Evolutionary conservation across 2,888 invertebrate species (phyloP), one percentile per base, ranked within the genome.

Genomic region (Aradus depressus): DNA sequence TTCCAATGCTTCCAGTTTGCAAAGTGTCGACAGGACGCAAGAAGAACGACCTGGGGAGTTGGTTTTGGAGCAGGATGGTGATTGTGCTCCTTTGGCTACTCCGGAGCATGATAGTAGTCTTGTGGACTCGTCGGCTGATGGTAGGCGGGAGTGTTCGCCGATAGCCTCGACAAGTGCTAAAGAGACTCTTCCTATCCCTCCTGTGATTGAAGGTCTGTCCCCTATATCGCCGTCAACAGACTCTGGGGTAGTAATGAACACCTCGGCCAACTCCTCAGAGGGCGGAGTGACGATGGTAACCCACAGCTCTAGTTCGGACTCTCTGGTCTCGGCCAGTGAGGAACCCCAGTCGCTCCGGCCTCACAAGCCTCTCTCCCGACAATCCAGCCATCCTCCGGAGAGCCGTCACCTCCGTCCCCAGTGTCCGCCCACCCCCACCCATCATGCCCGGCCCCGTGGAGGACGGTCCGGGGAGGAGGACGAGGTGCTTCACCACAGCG

Each of bases 351-450:
- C 69, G 26, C 64, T 74, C 47, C 77, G 77, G 65, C 74, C 77
- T 31, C 84, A 84, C 65, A 79, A 79, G 60, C 82, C 83, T 2
- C 64, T 84, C 47, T 77, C 80, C 12, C 71, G 84, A 25, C 79
- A 81, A 60, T 59, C 70, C 2, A 69, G 71, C 43, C 63, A 61
- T 50, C 62, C 63, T 5, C 61, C 62, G 3, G 55, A 47, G 50
- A 48, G 38, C 22, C 51, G 32, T 39, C 44, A n/a, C 50, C 54
- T 37, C 47, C 52, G 39, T 57, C 75, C 81, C 1, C 79, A 86
- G 57, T 88, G 88, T 63, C 88, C 88, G 3, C 89, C 89, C 1
- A 89, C 89, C 0, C 89, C 89, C 0, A 89, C 88, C 0, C 89
- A 89, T 67, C 87, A 86, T 63, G 84, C 86, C 5, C 49, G 60